Base-by-base conservation (phyloP, 2,888 invertebrate genomes). In the Spilarctia lutea region DNA sequence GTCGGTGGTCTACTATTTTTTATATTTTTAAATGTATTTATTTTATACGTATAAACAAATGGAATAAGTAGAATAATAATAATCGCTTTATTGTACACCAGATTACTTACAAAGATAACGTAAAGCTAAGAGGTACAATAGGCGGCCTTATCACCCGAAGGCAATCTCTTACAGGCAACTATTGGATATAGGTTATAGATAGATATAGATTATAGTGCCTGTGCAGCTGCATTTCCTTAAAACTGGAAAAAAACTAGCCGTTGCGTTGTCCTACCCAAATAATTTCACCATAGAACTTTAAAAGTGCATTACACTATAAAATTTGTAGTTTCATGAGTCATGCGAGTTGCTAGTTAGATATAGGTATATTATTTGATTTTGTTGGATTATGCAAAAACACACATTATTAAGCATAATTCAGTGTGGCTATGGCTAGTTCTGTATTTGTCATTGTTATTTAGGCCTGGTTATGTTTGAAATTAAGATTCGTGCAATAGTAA, bases 401-500 rank as follows among this genome's bases (percentile, higher is more conserved):
- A 20, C 30, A 67, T 33, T 13, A 13, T 2, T 67, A 71, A 11
- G 66, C 24, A 27, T 18, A 72, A 80, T 83, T 88, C 89, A 75
- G 78, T 79, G 79, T 84, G 89, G 89, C 76, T 81, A 85, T 81
- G 89, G 73, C 68, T 81, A 70, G 27, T 71, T 42, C 13, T 63
- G 7, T 71, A 30, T 75, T 68, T 80, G 75, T 75, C 75, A 78
- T 68, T 78, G 76, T 71, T 70, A 70, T 85, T 83, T 84, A 80
- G 79, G 78, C 70, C 79, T 83, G 68, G 83, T 79, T 73, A 94
- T 94, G 94, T 84, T 90, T 78, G 88, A 92, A 90, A 91, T 95
- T 81, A 91, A 88, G 83, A 88, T 95, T 78, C 93, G 95, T 80
- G 94, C 85, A n/a, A 83, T 94, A 79, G 95, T 95, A 86, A 91